Percentiles rank a stretch among this genome's conserved stretches.
Conservation (phyloP, 2,113 vertebrate species). For the Otocyon megalotis region DNA sequence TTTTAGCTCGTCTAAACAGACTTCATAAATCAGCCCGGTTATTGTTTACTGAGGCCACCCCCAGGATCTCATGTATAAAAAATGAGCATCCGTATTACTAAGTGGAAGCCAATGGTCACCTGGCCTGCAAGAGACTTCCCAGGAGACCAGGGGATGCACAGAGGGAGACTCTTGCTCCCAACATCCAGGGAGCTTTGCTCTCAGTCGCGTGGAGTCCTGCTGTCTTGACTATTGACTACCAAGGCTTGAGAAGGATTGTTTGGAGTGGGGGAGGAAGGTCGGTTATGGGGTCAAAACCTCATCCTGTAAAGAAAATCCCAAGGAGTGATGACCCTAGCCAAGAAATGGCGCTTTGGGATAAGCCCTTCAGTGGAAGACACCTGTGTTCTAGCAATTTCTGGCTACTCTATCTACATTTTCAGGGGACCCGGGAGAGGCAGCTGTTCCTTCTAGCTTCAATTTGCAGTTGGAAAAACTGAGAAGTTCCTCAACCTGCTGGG, state of each 20-base stretch:
- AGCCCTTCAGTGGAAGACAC: neutral
- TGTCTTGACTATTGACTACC: neutral
- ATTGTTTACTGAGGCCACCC: neutral
- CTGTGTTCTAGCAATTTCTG: neutral
- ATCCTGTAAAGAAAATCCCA: conserved; percentile 24
- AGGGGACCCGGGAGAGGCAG: neutral
- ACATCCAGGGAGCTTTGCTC: neutral
- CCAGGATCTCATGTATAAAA: conserved; percentile 57
- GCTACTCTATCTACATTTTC: neutral
- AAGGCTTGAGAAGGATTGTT: neutral
- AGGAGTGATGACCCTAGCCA: neutral
- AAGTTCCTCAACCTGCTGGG: neutral
- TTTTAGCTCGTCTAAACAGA: conserved; percentile 37
- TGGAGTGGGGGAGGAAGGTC: neutral
- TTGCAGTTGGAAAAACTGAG: conserved; percentile 1
- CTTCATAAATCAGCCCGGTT: conserved; percentile 45
- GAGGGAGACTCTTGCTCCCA: neutral
- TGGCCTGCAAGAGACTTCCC: neutral
- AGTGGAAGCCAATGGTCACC: neutral
- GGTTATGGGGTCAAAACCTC: neutral
- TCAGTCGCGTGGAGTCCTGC: neutral
- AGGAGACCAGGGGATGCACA: neutral
- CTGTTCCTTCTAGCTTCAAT: neutral
- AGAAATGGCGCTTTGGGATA: neutral
- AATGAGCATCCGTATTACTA: neutral